Conservation (phyloP, 2,888 invertebrate species). For the Melanostoma mellinum region DNA sequence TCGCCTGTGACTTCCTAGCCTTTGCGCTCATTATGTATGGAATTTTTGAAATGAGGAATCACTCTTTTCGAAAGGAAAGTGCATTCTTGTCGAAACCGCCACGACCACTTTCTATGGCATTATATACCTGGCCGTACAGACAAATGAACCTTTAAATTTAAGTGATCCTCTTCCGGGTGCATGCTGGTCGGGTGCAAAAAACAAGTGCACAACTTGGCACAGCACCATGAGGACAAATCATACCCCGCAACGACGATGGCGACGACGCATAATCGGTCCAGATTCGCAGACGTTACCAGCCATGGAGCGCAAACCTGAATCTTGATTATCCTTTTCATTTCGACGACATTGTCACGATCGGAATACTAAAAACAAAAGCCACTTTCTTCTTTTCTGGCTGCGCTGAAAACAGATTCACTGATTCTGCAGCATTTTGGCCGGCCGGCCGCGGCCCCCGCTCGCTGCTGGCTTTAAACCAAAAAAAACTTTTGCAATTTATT, state of each 20-base stretch:
- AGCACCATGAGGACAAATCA: conserved; percentile 48
- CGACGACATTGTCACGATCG: conserved; percentile 57
- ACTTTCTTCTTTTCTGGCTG: conserved; percentile 63
- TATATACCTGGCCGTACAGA: conserved; percentile 19
- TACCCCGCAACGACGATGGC: conserved; percentile 2
- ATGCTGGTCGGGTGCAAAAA: conserved; percentile 25
- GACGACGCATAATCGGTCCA: conserved; percentile 65
- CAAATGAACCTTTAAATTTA: conserved; percentile 66
- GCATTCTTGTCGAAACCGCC: conserved; percentile 51
- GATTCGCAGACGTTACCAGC: conserved; percentile 42
- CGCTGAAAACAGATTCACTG: conserved; percentile 64
- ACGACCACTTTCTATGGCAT: conserved; percentile 65
- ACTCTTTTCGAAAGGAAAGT: conserved; percentile 61
- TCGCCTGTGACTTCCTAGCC: conserved; percentile 53
- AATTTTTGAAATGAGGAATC: conserved; percentile 55
- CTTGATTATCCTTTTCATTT: conserved; percentile 67
- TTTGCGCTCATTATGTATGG: conserved; percentile 56
- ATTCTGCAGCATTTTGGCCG: conserved; percentile 10
- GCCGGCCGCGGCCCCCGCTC: conserved; percentile 34
- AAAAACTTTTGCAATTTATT: conserved; percentile 64
- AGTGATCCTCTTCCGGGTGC: conserved; percentile 63
- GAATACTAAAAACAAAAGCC: conserved; percentile 63
- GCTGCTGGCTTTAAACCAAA: background rate
- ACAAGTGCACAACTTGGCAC: conserved; percentile 64
- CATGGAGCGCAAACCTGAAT: conserved; percentile 55